Evolutionary conservation across 1,140 invertebrate species (phyloP), one percentile per base, ranked within the genome.

Genomic region (Drosophila quadrilineata): DNA sequence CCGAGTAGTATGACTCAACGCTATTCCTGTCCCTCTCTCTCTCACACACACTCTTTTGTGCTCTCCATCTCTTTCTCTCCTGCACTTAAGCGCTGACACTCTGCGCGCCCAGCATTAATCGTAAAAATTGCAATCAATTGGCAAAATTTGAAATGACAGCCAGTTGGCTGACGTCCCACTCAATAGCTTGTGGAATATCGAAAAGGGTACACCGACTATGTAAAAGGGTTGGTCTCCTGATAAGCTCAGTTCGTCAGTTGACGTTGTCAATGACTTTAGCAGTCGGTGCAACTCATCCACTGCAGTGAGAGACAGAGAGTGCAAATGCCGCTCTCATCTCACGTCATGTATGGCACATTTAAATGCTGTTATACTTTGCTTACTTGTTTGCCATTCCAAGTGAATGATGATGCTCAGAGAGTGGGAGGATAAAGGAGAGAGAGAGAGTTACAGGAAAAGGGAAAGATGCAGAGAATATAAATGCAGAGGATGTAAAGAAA

Each of bases 61-160:
- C 21, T 19, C 35, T 10, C 19, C 0, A 2, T 12, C 24, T n/a
- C 14, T 14, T 5, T 17, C 19, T 8, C 38, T 16, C 16, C 12
- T 14, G 40, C 24, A 9, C 14, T 36, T 0, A n/a, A n/a, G 1
- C 21, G 28, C 5, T 21, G 21, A 3, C 10, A 9, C 16, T 14
- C 28, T 6, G 17, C 24, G 9, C 28, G 24, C 26, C 17, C 53
- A 19, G 71, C 62, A 71, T 80, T 80, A 71, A 76, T 76, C 68
- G 76, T 69, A 84, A 69, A 80, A 82, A 84, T 76, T 53, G 76
- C 72, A 82, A 84, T 80, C 75, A 80, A 80, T 80, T 77, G 75
- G 48, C 29, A 64, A 54, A 54, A 68, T 50, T 60, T 71, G 17
- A 73, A 64, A 59, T 31, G 43, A 21, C 53, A 40, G 41, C 41